Percentiles rank a stretch among this genome's conserved stretches.
Conservation (phyloP, 2,797 vertebrate genomes). For the Sandelia bainsii region DNA sequence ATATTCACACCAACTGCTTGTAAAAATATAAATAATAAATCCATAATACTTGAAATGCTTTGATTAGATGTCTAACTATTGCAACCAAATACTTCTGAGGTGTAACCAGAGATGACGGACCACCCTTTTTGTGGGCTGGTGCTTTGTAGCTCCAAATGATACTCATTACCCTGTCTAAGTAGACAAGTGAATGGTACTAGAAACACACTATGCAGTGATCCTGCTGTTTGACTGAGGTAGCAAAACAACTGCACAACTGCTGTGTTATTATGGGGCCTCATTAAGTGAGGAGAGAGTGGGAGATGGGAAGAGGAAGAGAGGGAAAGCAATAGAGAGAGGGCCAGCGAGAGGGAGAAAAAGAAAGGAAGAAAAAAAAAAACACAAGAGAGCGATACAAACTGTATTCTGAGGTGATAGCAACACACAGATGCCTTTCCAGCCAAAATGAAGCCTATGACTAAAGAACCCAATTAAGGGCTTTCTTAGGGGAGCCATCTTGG, state of each 20-base stretch:
- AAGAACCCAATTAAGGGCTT: slow-evolving; percentile 89
- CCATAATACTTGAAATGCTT: slow-evolving; percentile 55
- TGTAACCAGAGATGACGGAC: slow-evolving; percentile 82
- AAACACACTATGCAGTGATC: slow-evolving; percentile 84
- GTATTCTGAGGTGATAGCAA: slow-evolving; percentile 83
- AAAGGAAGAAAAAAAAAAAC: slow-evolving; percentile 56
- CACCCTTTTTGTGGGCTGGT: slow-evolving; percentile 77
- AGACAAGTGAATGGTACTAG: slow-evolving; percentile 86
- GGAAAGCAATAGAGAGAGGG: slow-evolving; percentile 76
- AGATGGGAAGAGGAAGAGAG: slow-evolving; percentile 67
- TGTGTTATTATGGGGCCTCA: slow-evolving; percentile 89
- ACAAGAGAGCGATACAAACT: slow-evolving; percentile 77
- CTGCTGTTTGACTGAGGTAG: slow-evolving; percentile 88
- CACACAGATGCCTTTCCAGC: slow-evolving; percentile 82
- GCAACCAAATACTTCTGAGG: slow-evolving; percentile 70
- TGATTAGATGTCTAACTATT: slow-evolving; percentile 72
- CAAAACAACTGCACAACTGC: slow-evolving; percentile 89
- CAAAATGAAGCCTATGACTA: slow-evolving; percentile 88
- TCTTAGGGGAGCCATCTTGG: slow-evolving; percentile 87
- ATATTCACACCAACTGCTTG: slow-evolving; percentile 37
- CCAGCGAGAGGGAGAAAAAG: slow-evolving; percentile 71
- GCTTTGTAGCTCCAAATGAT: slow-evolving; percentile 86
- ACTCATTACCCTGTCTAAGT: slow-evolving; percentile 88
- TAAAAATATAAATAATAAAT: slow-evolving; percentile 57
- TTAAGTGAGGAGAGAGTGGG: slow-evolving; percentile 86